These are phyloP conservation scores for Belgica antarctica DNA, from an alignment of 2,888 invertebrate species.

Conservation along the genomic window DNA sequence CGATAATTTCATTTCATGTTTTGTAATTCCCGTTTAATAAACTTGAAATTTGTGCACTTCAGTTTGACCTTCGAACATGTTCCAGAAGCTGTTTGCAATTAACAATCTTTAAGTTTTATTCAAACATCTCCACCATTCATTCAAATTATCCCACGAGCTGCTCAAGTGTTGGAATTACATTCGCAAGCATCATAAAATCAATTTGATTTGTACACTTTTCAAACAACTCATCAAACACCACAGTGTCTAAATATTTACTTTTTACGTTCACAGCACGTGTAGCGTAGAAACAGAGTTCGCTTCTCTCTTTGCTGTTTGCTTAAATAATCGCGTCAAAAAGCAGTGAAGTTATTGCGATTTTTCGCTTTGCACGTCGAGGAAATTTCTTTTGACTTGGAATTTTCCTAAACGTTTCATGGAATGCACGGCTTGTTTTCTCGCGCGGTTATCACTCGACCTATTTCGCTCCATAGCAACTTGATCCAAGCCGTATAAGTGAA, in stretches of 20 bases:
- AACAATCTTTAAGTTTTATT: too few species aligned
- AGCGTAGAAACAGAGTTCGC: neutral
- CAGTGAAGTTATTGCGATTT: neutral
- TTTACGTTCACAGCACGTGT: constrained; percentile 7
- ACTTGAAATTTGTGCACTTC: too few species aligned
- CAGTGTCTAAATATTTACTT: constrained; percentile 4
- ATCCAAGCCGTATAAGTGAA: neutral
- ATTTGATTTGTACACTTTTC: constrained; percentile 10
- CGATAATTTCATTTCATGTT: too few species aligned
- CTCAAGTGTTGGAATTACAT: neutral
- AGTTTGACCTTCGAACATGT: too few species aligned
- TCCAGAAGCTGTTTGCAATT: too few species aligned
- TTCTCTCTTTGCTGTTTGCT: constrained; percentile 6
- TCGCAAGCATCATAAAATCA: constrained; percentile 10
- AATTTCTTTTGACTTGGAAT: neutral
- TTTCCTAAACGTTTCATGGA: neutral
- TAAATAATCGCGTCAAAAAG: neutral
- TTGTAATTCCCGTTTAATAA: too few species aligned
- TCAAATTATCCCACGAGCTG: neutral
- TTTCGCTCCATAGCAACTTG: neutral
- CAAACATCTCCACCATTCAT: too few species aligned
- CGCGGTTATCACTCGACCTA: constrained; percentile 3
- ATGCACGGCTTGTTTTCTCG: neutral
- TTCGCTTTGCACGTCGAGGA: neutral
- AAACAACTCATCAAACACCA: constrained; percentile 20